Percentiles rank a stretch among this genome's conserved stretches.
Conservation (phyloP, 2,797 vertebrate species). For the Caiman crocodilus region DNA sequence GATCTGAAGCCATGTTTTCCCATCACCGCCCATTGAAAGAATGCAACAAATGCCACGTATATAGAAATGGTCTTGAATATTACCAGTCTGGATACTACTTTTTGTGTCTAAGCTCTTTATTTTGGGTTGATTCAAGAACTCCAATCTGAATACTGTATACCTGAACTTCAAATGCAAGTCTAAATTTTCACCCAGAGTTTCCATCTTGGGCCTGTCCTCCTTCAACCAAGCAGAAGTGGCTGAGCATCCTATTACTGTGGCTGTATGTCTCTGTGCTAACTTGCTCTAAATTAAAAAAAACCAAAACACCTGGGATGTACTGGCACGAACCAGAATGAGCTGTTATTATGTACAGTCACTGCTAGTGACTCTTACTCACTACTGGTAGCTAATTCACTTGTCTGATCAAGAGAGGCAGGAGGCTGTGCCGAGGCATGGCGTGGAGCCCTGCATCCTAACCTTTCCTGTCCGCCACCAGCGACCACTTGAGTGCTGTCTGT, state of each 20-base stretch:
- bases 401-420: background rate
- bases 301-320: background rate
- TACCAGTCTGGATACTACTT: background rate
- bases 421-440: background rate
- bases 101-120: background rate
- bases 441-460: background rate
- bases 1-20: constrained; percentile 29
- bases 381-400: background rate
- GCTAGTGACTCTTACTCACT: background rate
- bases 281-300: background rate
- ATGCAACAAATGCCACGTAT: background rate
- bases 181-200: background rate
- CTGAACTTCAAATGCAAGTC: background rate
- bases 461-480: background rate
- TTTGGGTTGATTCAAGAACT: background rate
- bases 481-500: background rate
- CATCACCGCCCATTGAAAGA: background rate
- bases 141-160: background rate
- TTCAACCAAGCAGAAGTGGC: background rate
- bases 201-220: background rate
- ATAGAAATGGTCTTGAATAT: background rate
- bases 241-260: background rate
- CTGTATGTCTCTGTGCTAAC: background rate
- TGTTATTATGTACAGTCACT: background rate
- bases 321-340: background rate